phyloP scores from a whole-genome alignment of 2,797 vertebrate genomes.

The Helostoma temminkii region DNA sequence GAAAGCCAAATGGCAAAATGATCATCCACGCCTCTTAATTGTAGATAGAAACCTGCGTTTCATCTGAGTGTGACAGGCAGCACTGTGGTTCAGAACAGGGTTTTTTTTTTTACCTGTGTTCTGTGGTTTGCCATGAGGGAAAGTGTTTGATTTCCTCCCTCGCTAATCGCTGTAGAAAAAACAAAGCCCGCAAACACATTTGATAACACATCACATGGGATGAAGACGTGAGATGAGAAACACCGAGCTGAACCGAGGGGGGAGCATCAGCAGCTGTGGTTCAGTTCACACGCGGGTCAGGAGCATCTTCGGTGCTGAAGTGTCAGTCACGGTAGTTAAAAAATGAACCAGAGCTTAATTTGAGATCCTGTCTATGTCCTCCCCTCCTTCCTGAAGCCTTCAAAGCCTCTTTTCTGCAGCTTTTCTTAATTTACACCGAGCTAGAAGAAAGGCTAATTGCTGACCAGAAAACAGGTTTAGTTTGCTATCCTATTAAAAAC shows the following conservation, averaged over 20 bases:
- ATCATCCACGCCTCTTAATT: constrained; percentile 19
- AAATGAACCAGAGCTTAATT: constrained; percentile 56
- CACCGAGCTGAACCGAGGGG: neutral
- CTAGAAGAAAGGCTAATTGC: constrained; percentile 73
- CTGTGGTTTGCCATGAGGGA: constrained; percentile 47
- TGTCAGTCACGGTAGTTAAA: constrained; percentile 49
- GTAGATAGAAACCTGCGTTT: constrained; percentile 36
- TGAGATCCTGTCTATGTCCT: constrained; percentile 53
- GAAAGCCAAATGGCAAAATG: constrained; percentile 17
- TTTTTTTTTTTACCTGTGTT: constrained; percentile 2
- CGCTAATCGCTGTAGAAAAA: constrained; percentile 24
- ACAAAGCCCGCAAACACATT: constrained; percentile 42
- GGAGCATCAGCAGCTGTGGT: constrained; percentile 8
- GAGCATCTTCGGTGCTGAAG: constrained; percentile 20
- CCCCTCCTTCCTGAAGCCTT: constrained; percentile 36
- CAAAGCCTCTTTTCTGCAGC: constrained; percentile 71
- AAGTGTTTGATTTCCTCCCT: constrained; percentile 57
- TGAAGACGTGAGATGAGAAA: constrained; percentile 19
- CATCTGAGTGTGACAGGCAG: constrained; percentile 36
- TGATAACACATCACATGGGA: constrained; percentile 35
- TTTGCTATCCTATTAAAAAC: constrained; percentile 77
- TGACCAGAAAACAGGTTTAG: constrained; percentile 81
- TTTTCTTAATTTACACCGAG: constrained; percentile 67
- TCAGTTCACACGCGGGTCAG: constrained; percentile 37
- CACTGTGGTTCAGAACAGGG: constrained; percentile 17